phyloP scores from a whole-genome alignment of 2,113 vertebrate genomes.

The Serinus canaria region DNA sequence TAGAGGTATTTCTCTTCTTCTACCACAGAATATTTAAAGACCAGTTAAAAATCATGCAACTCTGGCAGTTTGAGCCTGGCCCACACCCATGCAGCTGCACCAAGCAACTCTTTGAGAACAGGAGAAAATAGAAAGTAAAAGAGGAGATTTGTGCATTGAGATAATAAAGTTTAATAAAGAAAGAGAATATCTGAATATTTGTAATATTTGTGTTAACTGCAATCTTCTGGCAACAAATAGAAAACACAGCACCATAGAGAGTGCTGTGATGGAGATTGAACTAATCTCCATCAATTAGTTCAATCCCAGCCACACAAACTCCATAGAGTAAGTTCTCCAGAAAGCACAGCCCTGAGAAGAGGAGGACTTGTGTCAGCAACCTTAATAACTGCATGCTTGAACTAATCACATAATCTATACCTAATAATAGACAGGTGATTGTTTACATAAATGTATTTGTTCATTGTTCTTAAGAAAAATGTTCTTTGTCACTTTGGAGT shows the following conservation, averaged over 20 bases:
- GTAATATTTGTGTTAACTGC: not conserved
- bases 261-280: not conserved
- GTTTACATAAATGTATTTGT: not conserved
- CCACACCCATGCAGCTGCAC: not conserved
- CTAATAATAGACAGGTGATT: not conserved
- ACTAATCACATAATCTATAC: not conserved
- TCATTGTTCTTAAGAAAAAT: not conserved
- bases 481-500: not conserved
- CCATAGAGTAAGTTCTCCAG: not conserved
- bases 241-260: not conserved
- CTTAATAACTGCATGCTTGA: not conserved
- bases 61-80: not conserved
- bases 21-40: not conserved
- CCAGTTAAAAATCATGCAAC: not conserved
- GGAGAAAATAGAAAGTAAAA: not conserved
- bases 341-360: not conserved
- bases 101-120: fast-evolving
- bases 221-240: not conserved
- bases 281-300: not conserved
- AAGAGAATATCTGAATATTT: not conserved
- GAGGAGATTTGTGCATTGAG: not conserved
- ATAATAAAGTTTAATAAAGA: not conserved
- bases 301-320: not conserved
- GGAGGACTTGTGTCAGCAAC: not conserved
- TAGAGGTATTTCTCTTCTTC: not conserved